A percentile compares a stretch with the other conserved stretches of the same genome.
These are phyloP conservation scores for Platysteira castanea DNA, from an alignment of 2,113 vertebrate genomes.

Conservation along the genomic window DNA sequence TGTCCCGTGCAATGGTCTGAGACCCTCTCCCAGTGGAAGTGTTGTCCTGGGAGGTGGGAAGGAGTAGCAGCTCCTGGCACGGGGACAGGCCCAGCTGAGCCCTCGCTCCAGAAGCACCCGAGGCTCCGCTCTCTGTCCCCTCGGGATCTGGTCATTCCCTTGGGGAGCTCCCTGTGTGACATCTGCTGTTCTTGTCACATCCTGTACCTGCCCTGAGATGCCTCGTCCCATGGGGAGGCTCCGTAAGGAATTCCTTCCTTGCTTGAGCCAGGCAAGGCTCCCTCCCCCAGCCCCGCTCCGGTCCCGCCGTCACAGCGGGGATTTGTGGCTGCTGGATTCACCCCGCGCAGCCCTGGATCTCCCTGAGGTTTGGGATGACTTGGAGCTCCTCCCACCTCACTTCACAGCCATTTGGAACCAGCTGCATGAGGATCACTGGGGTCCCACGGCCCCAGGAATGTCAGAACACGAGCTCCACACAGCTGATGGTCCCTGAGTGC, in stretches of 20 bases:
- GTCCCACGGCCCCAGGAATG: not conserved
- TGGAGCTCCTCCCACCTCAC: not conserved
- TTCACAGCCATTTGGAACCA: accelerated
- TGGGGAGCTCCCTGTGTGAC: not conserved
- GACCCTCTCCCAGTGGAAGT: not conserved
- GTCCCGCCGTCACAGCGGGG: accelerated
- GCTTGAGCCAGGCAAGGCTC: not conserved
- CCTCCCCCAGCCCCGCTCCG: accelerated
- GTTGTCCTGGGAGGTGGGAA: not conserved
- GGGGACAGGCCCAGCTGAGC: not conserved
- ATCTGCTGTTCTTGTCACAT: not conserved
- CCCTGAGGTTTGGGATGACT: accelerated
- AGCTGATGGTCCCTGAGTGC: accelerated
- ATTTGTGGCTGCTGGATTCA: accelerated
- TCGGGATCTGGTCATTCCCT: accelerated
- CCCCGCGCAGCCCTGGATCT: not conserved
- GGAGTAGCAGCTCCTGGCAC: accelerated
- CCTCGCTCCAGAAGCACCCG: accelerated
- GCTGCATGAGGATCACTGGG: not conserved
- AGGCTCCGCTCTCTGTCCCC: accelerated
- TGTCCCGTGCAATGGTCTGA: accelerated
- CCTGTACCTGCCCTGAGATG: not conserved
- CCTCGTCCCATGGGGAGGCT: accelerated
- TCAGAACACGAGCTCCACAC: accelerated
- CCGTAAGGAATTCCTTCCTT: not conserved